A percentile compares a stretch with the other conserved stretches of the same genome.
Conservation (phyloP, 2,797 vertebrate species). For the Sciaenops ocellatus region DNA sequence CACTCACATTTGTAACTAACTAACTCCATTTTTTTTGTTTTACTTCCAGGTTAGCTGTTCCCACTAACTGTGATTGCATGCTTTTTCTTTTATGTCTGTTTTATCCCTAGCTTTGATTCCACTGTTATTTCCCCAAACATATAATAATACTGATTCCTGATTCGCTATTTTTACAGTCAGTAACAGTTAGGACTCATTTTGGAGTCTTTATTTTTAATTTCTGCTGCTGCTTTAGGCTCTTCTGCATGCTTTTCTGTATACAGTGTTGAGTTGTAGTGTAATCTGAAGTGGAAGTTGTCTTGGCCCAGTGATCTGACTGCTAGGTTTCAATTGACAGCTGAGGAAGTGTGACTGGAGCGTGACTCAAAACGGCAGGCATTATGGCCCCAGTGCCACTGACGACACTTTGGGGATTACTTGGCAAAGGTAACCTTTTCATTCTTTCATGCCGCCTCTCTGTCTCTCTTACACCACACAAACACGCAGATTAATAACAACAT, state of each 20-base stretch:
- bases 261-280: conserved; percentile 78
- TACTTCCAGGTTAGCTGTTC: conserved; percentile 82
- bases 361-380: conserved; percentile 99
- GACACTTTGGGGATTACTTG: conserved; percentile 99
- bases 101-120: conserved; percentile 55
- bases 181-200: conserved; percentile 38
- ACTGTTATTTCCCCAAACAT: conserved; percentile 37
- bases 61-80: conserved; percentile 84
- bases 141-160: conserved; percentile 43
- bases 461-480: conserved; percentile 46
- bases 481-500: conserved; percentile 34
- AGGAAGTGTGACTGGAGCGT: conserved; percentile 99
- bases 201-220: conserved; percentile 13
- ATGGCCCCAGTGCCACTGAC: conserved; percentile 99
- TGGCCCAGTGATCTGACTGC: conserved; percentile 98
- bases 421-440: conserved; percentile 99
- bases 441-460: conserved; percentile 88
- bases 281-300: conserved; percentile 92
- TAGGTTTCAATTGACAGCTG: conserved; percentile 99
- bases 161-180: conserved; percentile 26
- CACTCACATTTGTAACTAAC: conserved; percentile 79
- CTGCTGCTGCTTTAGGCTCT: conserved; percentile 58
- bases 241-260: conserved; percentile 76
- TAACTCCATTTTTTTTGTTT: conserved; percentile 75
- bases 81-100: conserved; percentile 63